phyloP scores from a whole-genome alignment of 1,140 invertebrate genomes.

The Lordiphosa stackelbergi region DNA sequence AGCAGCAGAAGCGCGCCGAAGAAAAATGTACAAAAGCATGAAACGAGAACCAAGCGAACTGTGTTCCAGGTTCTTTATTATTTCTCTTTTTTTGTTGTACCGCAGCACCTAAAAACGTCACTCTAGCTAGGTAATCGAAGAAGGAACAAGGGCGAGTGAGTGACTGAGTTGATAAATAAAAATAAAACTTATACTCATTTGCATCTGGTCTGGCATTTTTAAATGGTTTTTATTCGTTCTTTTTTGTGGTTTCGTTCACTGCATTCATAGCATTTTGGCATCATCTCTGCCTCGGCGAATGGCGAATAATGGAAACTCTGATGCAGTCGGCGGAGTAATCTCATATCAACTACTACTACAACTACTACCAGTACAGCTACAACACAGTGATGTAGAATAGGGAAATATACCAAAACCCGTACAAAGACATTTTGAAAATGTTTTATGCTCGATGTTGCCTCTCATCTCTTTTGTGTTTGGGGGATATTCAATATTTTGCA shows the following conservation, averaged over 20 bases:
- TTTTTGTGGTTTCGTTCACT: conserved; percentile 53
- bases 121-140: conserved; percentile 42
- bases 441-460: conserved; percentile 51
- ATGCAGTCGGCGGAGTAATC: conserved; percentile 45
- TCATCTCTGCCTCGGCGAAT: conserved; percentile 33
- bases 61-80: conserved; percentile 30
- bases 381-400: conserved; percentile 13
- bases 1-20: conserved; percentile 48
- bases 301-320: conserved; percentile 47
- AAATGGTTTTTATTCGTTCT: conserved; percentile 48
- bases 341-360: conserved; percentile 37
- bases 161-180: conserved; percentile 35
- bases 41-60: conserved; percentile 2
- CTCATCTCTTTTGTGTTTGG: conserved; percentile 46
- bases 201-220: conserved; percentile 51
- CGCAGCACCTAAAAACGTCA: conserved; percentile 42
- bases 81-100: conserved; percentile 23
- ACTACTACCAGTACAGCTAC: background rate
- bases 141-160: conserved; percentile 10
- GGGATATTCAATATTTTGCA: conserved; percentile 63
- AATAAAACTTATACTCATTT: conserved; percentile 34
- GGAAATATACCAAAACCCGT: conserved; percentile 40
- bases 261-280: conserved; percentile 55
- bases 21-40: background rate
- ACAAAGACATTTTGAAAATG: conserved; percentile 68